Percentiles rank a stretch among this genome's conserved stretches.
These are phyloP conservation scores for Coleophora flavipennella DNA, from an alignment of 2,888 invertebrate genomes.

Conservation along the genomic window DNA sequence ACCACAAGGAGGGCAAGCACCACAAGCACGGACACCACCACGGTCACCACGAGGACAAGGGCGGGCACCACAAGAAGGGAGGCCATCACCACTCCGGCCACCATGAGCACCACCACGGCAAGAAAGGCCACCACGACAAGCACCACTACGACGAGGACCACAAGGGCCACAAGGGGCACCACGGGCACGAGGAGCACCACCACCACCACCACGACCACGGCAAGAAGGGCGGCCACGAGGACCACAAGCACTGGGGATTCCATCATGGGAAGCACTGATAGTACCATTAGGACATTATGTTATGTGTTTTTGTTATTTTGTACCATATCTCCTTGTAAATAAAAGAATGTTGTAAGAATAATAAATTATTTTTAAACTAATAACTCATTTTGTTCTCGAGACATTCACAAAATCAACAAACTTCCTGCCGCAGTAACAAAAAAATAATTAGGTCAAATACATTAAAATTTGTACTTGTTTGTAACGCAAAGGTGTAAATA, in stretches of 20 bases:
- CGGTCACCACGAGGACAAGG: constrained; percentile 83
- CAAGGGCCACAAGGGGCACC: constrained; percentile 84
- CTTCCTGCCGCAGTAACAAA: not conserved
- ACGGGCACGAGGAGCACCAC: constrained; percentile 83
- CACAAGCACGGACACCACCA: constrained; percentile 85
- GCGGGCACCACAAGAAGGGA: constrained; percentile 86
- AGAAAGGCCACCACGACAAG: constrained; percentile 87
- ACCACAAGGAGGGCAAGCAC: constrained; percentile 87
- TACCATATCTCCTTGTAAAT: constrained; percentile 52
- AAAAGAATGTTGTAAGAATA: constrained; percentile 22
- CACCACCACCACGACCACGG: constrained; percentile 83
- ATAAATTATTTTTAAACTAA: too few species aligned
- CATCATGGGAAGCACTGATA: constrained; percentile 70
- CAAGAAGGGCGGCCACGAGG: constrained; percentile 84
- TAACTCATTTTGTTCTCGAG: too few species aligned
- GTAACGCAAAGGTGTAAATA: constrained; percentile 15
- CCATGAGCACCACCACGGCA: constrained; percentile 83
- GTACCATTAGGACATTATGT: constrained; percentile 35
- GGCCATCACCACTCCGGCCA: constrained; percentile 83
- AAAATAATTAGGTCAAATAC: constrained; percentile 8
- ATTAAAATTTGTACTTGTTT: constrained; percentile 20
- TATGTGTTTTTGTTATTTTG: constrained; percentile 38
- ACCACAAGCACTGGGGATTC: constrained; percentile 83
- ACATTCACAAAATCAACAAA: too few species aligned
- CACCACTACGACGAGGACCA: constrained; percentile 87